These are phyloP conservation scores for Abramis brama DNA, from an alignment of 2,113 vertebrate genomes.

Conservation along the genomic window DNA sequence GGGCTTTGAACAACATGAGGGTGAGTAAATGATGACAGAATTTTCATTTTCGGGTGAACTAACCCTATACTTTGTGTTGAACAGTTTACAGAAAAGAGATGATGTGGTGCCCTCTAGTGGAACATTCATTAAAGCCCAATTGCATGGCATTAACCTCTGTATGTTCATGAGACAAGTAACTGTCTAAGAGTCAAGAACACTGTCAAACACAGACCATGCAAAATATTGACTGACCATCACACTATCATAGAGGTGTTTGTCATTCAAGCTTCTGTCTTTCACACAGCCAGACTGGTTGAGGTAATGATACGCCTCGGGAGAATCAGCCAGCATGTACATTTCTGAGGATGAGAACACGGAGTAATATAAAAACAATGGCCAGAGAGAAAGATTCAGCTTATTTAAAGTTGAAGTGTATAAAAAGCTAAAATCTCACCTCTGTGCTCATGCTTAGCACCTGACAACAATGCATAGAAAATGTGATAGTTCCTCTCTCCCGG, in stretches of 20 bases:
- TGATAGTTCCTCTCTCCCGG: slow-evolving; percentile 90
- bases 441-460: slow-evolving; percentile 79
- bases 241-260: slow-evolving; percentile 83
- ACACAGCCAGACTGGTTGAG: slow-evolving; percentile 86
- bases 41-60: no score
- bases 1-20: no score
- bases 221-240: slow-evolving; percentile 83
- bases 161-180: not conserved
- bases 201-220: not conserved
- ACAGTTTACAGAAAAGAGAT: slow-evolving; percentile 6
- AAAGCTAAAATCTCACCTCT: slow-evolving; percentile 74
- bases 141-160: not conserved
- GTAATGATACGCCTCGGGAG: slow-evolving; percentile 81
- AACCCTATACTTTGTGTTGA: not conserved
- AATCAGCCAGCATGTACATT: slow-evolving; percentile 80
- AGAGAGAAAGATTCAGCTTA: not conserved
- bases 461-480: slow-evolving; percentile 88
- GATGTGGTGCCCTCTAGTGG: slow-evolving; percentile 64
- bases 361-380: not conserved
- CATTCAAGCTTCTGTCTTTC: slow-evolving; percentile 82
- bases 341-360: slow-evolving; percentile 71
- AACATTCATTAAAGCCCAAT: not conserved
- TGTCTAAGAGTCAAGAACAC: not conserved
- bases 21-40: no score
- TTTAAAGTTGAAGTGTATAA: not conserved